Base-by-base conservation (phyloP, 2,888 invertebrate species). In the Hydropsyche betteni region DNA sequence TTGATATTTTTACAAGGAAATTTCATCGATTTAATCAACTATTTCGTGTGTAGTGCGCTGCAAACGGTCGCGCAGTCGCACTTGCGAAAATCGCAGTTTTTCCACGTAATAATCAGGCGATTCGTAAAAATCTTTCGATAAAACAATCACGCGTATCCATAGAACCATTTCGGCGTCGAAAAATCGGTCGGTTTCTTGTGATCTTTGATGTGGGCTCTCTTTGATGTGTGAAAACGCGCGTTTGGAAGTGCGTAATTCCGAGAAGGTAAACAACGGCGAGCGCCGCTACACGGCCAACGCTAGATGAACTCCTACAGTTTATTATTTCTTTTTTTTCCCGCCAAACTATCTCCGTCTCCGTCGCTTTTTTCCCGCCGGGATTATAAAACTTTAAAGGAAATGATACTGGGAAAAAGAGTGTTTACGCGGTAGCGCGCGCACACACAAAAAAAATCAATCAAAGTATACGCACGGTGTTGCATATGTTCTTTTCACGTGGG, bases 361-460 rank as follows among this genome's bases (percentile, higher is more conserved):
- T 10, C 44, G 44, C 44, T 44, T 44, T 78, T 74, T 78, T 74
- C 76, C 76, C 75, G 75, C 36, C 53, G 53, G 71, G 78, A 76
- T 78, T 78, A 74, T 78, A 78, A 78, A 78, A 78, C 75, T 78
- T 76, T 76, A 78, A 76, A 78, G 78, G 78, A 78, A 78, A 78
- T 78, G 78, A 78, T 78, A 78, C 78, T 78, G 74, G 75, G 78
- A 78, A 78, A 64, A 68, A 76, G 78, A 75, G 78, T 78, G 78
- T 78, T 78, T 78, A 78, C 72, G 34, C 69, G 72, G 4, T 2
- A 24, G 36, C 34, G 72, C 53, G 71, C 50, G 61, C 58, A 73
- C 53, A 69, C 38, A 71, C 14, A 75, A 78, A 74, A 75, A 78
- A 64, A 64, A 64, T 33, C 24, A 64, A 34, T 36, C 64, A 12